Base-by-base conservation (phyloP, 2,113 vertebrate species). In the Macquaria australasica region DNA sequence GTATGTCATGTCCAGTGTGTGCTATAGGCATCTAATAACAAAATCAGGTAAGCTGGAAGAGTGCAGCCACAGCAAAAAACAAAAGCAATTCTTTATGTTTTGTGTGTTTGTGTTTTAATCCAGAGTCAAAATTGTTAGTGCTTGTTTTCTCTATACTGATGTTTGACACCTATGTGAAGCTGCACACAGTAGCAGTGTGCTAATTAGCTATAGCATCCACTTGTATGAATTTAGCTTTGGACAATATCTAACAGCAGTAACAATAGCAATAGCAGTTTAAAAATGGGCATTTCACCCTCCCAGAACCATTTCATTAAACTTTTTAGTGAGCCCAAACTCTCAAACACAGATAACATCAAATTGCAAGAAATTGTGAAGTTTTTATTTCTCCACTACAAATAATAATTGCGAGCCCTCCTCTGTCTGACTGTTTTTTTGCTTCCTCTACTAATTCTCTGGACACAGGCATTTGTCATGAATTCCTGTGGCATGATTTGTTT, bases 1-100 rank as follows among this genome's bases (percentile, higher is more conserved):
- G 55, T 53, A 8, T 56, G 45, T 63, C 8, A 8, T 50, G 77
- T 76, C 31, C 64, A 71, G 64, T 51, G 64, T 81, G 43, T 55
- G 64, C 51, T 53, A 28, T 43, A 25, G 28, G 48, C 20, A 0
- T 81, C 34, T 56, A 64, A 73, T 64, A 34, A 73, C 79, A 81
- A 37, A 25, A 31, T 48, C 45, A 5, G 14, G n/a, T 43, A 4
- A 25, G 21, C 2, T 43, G 3, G 39, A 45, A 45, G 23, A 41
- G 51, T 48, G 56, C 39, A 31, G 11, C n/a, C 16, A 59, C 14
- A 2, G 43, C 8, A 58, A 58, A 71, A 48, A 51, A 71, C 12
- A 1, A 0, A 58, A 28, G 20, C 8, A 28, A 4, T 8, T 4
- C 2, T 31, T 62, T 60, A 4, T 60, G 15, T 18, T 31, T 7